A percentile compares a stretch with the other conserved stretches of the same genome.
Conservation (phyloP, 2,797 vertebrate species). For the Anabacerthia variegaticeps region DNA sequence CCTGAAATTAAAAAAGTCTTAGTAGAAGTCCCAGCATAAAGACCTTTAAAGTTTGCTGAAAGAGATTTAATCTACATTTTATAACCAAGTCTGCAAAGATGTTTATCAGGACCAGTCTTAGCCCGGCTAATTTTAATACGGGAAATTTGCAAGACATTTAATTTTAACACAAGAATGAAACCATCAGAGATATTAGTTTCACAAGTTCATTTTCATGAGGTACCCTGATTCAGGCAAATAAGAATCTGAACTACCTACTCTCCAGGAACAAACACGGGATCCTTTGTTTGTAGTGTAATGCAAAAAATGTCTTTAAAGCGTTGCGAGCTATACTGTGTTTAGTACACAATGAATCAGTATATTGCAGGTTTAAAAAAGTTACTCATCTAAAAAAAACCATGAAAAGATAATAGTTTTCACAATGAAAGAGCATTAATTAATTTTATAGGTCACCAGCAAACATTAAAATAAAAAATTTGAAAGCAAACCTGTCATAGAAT, state of each 20-base stretch:
- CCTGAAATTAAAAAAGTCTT: background rate
- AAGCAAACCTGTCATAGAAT: background rate
- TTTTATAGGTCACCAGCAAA: background rate
- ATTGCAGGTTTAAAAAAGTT: background rate
- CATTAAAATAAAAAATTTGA: background rate
- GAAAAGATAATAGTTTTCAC: background rate
- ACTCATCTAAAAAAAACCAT: background rate
- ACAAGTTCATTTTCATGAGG: background rate
- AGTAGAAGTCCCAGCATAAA: background rate
- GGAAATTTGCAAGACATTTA: background rate
- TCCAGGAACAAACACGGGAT: background rate
- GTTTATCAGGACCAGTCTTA: background rate
- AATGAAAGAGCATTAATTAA: background rate
- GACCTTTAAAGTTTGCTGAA: background rate
- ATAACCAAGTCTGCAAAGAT: background rate
- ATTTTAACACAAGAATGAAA: background rate
- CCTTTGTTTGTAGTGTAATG: background rate
- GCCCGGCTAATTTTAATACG: background rate
- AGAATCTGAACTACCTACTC: background rate
- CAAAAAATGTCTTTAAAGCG: background rate
- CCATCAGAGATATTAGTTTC: background rate
- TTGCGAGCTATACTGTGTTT: background rate
- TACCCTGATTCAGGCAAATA: background rate
- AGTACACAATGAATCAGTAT: background rate
- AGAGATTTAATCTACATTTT: constrained; percentile 25